Evolutionary conservation across 2,888 invertebrate species (phyloP), one percentile per base, ranked within the genome.

Genomic region (Sphaerophoria taeniata): DNA sequence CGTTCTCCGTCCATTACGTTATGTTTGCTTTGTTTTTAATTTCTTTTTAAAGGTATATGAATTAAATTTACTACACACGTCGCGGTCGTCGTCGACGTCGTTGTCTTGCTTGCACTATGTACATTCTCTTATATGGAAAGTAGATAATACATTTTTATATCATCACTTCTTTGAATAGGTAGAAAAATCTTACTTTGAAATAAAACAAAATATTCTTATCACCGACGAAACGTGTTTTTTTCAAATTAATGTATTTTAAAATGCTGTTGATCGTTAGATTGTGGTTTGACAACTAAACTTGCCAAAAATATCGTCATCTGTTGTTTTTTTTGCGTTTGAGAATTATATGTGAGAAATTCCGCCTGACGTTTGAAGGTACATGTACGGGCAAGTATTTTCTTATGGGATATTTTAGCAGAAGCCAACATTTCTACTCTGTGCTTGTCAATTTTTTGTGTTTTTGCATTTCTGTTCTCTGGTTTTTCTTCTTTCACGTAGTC

Each of bases 231-330:
- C 7, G 9, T 9, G 39, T 7, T 6, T 9, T 9, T 7, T 7
- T 39, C 39, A 39, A 39, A 39, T 6, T 9, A 2, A 39, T 39
- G 67, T 39, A 34, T 79, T 60, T 47, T 70, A 33, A 36, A 43
- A 71, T 60, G 79, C 71, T 55, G 75, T 79, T 69, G 75, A 75
- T 84, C 80, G 76, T 76, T 56, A 72, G 79, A 79, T 75, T 36
- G 75, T 75, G 61, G 71, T 79, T 67, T 75, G 79, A 84, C 75
- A 79, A 84, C 79, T 79, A 58, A 55, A 33, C 55, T 83, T 39
- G 61, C 67, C 71, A 61, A 72, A 80, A 80, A 75, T 72, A 79
- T 61, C 43, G 53, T 65, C 43, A 58, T 65, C 65, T 71, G 47
- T 72, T 63, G 24, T 24, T 24, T 24, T 24, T 24, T 24, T 24